Percentiles rank a stretch among this genome's conserved stretches.
Conservation (phyloP, 2,888 invertebrate species). For the Drosophila barbarae region DNA sequence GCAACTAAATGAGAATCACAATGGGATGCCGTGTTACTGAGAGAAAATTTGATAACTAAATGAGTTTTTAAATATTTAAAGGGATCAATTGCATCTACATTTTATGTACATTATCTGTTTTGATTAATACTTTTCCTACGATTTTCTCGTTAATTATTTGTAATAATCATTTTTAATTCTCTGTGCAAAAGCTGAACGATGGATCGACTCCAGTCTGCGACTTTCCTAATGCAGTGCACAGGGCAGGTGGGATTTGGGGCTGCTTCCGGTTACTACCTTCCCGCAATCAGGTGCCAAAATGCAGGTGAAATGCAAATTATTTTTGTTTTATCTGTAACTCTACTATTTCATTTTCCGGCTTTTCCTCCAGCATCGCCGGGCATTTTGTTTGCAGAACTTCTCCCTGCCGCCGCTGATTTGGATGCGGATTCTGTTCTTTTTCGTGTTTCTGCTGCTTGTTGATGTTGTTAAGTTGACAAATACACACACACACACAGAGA, state of each 20-base stretch:
- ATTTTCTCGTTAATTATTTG: no score
- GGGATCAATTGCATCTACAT: neutral
- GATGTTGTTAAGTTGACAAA: slow-evolving; percentile 40
- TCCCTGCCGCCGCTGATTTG: slow-evolving; percentile 30
- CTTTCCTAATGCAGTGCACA: neutral
- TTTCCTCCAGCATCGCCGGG: neutral
- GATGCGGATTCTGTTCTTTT: slow-evolving; percentile 17
- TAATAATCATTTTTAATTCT: neutral
- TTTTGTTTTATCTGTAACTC: slow-evolving; percentile 63
- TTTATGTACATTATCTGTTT: neutral
- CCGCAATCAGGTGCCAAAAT: slow-evolving; percentile 74
- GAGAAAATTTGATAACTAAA: neutral
- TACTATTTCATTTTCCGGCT: slow-evolving; percentile 32
- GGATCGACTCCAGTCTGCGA: slow-evolving; percentile 4
- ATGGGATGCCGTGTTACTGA: neutral
- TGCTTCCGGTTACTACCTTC: neutral
- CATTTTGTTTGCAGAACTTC: slow-evolving; percentile 21
- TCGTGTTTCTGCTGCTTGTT: slow-evolving; percentile 18
- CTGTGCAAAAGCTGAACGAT: neutral
- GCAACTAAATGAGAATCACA: slow-evolving; percentile 60
- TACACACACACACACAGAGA: slow-evolving; percentile 14
- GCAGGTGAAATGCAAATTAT: slow-evolving; percentile 72
- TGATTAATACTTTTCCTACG: neutral
- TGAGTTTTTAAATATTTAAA: neutral
- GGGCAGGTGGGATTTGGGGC: neutral